Base-by-base conservation (phyloP, 2,797 vertebrate genomes). In the Vipera ursinii region DNA sequence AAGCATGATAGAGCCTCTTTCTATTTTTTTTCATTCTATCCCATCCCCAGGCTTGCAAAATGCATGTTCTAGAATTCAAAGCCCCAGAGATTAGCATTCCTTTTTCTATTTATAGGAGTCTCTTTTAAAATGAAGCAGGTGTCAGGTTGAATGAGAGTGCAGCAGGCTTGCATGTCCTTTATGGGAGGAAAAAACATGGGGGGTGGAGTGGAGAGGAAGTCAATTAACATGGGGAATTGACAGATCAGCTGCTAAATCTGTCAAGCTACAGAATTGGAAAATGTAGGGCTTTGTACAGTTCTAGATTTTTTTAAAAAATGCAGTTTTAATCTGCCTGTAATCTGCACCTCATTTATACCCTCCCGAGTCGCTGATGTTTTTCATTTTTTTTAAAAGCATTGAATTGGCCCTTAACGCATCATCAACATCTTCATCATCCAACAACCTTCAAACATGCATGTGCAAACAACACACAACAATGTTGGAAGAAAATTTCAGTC, bases 121-220 rank as follows among this genome's bases (percentile, higher is more conserved):
- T 93, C 91, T 94, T 95, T 95, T 95, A 96, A 93, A 96, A 92
- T 90, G 93, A 96, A 96, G 96, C 95, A 96, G 95, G 95, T 95
- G 94, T 95, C 93, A 94, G 86, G 95, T 63, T 95, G 91, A 92
- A 95, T 94, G 89, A 94, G 88, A 90, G 82, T 94, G 93, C 92
- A 91, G 86, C 89, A 92, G 92, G 91, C 86, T 95, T 92, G 89
- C 88, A 92, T 38, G 53, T 60, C 89, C 89, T 94, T 95, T 94
- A 91, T n/a, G 91, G 92, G 86, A 95, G 59, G 69, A 7, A 60
- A 44, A 38, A 90, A 56, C 51, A 82, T 82, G 44, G 60, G 38
- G 38, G 28, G 5, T 86, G 86, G 94, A 1, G 87, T 56, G 87
- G 88, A 93, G 7, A 3, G 10, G 48, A 86, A 86, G 92, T 93